phyloP scores from a whole-genome alignment of 2,797 vertebrate genomes.

The Emys orbicularis region DNA sequence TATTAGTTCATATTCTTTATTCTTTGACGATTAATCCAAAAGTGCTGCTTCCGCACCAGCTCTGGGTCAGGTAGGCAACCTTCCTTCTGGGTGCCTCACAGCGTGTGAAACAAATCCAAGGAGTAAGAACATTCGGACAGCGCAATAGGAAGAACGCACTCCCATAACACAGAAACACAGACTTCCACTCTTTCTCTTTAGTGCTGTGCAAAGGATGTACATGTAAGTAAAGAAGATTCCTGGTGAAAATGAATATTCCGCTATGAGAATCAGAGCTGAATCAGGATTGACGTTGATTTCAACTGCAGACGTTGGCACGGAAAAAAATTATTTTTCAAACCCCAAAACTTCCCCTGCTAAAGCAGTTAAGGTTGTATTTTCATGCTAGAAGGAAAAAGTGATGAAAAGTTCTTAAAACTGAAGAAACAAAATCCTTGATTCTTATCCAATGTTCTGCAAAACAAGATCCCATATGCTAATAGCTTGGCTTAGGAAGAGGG shows the following conservation, averaged over 20 bases:
- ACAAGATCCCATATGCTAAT: slow-evolving; percentile 81
- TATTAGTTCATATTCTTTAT: slow-evolving; percentile 31
- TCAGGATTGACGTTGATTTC: slow-evolving; percentile 80
- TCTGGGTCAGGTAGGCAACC: neutral
- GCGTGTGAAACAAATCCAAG: slow-evolving; percentile 10
- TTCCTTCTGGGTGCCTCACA: neutral
- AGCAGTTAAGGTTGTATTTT: slow-evolving; percentile 85
- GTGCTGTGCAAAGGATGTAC: neutral
- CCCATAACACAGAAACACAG: slow-evolving; percentile 57
- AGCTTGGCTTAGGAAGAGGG: slow-evolving; percentile 47
- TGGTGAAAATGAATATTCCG: slow-evolving; percentile 79
- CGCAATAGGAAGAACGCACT: slow-evolving; percentile 11
- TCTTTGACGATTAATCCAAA: neutral
- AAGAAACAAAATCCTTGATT: slow-evolving; percentile 87
- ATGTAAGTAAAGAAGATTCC: slow-evolving; percentile 65
- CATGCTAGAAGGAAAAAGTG: slow-evolving; percentile 87
- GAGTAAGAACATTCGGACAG: neutral
- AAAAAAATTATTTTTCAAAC: slow-evolving; percentile 82
- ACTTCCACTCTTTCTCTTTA: slow-evolving; percentile 47
- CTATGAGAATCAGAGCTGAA: slow-evolving; percentile 80
- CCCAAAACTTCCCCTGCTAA: slow-evolving; percentile 82
- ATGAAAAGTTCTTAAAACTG: slow-evolving; percentile 85
- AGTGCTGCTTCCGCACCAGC: neutral
- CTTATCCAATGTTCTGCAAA: slow-evolving; percentile 82
- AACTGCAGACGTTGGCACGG: slow-evolving; percentile 78